These are phyloP conservation scores for Chionodraco myersi DNA, from an alignment of 2,113 vertebrate genomes.

Conservation along the genomic window DNA sequence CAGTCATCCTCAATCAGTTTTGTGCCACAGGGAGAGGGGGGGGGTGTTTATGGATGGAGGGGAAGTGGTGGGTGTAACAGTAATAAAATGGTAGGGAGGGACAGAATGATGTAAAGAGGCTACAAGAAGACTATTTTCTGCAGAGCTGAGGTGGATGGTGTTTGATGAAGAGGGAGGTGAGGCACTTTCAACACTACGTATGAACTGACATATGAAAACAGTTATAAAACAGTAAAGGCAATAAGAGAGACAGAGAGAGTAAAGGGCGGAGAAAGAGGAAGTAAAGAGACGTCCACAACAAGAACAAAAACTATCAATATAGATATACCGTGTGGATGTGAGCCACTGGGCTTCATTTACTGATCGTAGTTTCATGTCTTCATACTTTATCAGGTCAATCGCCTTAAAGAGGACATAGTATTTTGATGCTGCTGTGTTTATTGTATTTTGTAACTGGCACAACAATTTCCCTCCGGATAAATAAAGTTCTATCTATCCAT, in stretches of 20 bases:
- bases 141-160: conserved; percentile 22
- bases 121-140: conserved; percentile 2
- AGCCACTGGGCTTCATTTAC: too few species aligned
- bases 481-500: too few species aligned
- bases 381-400: too few species aligned
- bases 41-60: conserved; percentile 59
- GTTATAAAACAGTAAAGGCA: conserved; percentile 13
- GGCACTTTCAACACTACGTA: conserved; percentile 39
- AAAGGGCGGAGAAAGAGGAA: conserved; percentile 12
- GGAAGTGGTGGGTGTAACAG: conserved; percentile 22
- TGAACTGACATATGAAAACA: conserved; percentile 26
- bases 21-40: conserved; percentile 92
- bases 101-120: conserved; percentile 17
- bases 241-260: conserved; percentile 15
- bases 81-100: neutral
- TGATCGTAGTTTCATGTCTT: too few species aligned
- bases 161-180: conserved; percentile 18
- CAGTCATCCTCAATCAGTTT: conserved; percentile 99
- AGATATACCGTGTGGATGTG: too few species aligned
- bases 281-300: neutral
- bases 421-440: too few species aligned
- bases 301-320: too few species aligned
- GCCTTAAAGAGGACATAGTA: too few species aligned
- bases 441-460: too few species aligned
- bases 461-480: too few species aligned